Conservation (phyloP, 2,888 invertebrate species). For the Acanthosepion esculentum region DNA sequence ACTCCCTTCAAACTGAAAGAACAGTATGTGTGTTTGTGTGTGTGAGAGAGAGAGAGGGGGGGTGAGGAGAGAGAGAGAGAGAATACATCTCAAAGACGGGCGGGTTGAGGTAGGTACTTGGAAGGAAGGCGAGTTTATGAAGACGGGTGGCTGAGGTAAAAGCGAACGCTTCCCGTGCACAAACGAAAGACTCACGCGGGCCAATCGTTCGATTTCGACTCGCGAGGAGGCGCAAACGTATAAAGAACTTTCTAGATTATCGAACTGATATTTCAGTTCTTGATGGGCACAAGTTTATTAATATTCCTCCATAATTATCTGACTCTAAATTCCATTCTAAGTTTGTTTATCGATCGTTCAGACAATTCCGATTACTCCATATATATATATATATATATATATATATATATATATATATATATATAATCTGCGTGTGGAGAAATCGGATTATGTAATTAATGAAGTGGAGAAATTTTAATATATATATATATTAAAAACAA, state of each 20-base stretch:
- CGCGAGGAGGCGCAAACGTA: background rate
- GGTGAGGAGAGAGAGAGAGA: too few relatives aligned
- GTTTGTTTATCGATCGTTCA: background rate
- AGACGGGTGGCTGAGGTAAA: background rate
- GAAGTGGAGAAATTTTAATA: too few relatives aligned
- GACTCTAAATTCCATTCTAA: background rate
- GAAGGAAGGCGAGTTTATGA: background rate
- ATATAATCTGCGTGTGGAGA: too few relatives aligned
- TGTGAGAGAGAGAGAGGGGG: too few relatives aligned
- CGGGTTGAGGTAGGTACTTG: background rate
- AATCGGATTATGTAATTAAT: too few relatives aligned
- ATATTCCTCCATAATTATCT: background rate
- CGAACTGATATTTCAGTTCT: background rate
- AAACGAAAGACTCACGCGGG: background rate
- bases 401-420: background rate
- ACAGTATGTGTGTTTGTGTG: background rate
- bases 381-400: background rate
- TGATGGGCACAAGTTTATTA: background rate
- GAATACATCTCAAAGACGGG: background rate
- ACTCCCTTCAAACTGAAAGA: background rate
- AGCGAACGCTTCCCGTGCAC: too few relatives aligned
- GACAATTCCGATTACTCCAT: background rate
- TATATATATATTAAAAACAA: too few relatives aligned
- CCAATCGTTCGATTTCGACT: background rate
- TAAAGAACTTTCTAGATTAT: too few relatives aligned